A percentile compares a stretch with the other conserved stretches of the same genome.
phyloP scores from a whole-genome alignment of 2,113 vertebrate genomes.

The Corydoras maculifer region DNA sequence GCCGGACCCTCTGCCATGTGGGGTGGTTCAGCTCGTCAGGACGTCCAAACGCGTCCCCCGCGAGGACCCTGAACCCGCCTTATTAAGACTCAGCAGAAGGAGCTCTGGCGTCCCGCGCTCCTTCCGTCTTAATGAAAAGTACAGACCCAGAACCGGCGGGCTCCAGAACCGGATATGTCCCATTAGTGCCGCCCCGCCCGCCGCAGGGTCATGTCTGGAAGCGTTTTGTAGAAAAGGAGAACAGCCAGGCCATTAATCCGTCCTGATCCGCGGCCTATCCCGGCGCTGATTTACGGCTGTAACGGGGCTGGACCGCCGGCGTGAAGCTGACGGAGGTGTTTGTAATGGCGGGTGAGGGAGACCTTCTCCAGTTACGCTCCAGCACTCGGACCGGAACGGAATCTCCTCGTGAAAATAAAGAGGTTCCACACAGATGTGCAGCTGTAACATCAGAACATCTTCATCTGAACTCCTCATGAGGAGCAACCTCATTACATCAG shows the following conservation, averaged over 20 bases:
- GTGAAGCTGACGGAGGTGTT: slow-evolving; percentile 38
- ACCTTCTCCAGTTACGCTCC: slow-evolving; percentile 20
- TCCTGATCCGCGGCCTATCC: slow-evolving; percentile 34
- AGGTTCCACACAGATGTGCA: too few species aligned
- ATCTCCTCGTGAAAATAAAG: too few species aligned
- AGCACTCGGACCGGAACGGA: slow-evolving; percentile 18
- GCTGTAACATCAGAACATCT: too few species aligned
- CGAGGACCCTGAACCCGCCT: slow-evolving; percentile 3
- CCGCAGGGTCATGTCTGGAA: slow-evolving; percentile 37
- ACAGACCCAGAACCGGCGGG: background rate
- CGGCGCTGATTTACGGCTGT: slow-evolving; percentile 25
- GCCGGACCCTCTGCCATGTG: slow-evolving; percentile 30
- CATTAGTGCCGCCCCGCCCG: slow-evolving; percentile 13
- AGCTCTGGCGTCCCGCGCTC: slow-evolving; percentile 1
- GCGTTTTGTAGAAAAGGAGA: slow-evolving; percentile 38
- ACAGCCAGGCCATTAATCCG: slow-evolving; percentile 33
- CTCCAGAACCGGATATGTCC: slow-evolving; percentile 12
- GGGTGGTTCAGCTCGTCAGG: slow-evolving; percentile 1
- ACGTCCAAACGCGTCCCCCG: background rate
- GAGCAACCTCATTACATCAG: too few species aligned
- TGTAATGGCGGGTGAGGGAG: slow-evolving; percentile 28
- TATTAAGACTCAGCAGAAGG: slow-evolving; percentile 10
- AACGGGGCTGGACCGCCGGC: slow-evolving; percentile 25
- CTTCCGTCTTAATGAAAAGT: slow-evolving; percentile 18
- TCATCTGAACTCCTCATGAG: too few species aligned